These are phyloP conservation scores for Steromphala cineraria DNA, from an alignment of 2,888 invertebrate genomes.

Conservation along the genomic window DNA sequence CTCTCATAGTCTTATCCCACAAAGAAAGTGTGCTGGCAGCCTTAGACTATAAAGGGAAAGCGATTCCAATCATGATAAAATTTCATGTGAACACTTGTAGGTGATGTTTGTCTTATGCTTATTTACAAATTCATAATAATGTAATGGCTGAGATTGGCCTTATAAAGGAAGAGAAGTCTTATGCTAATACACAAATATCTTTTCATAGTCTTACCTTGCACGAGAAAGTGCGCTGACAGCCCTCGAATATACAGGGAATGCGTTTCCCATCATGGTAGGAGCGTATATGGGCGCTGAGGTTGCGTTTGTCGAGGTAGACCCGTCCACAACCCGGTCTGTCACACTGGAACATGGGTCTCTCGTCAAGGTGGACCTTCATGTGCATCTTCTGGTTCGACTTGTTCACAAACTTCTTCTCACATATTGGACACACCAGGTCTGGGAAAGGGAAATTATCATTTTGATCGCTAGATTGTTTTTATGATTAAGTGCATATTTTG, in stretches of 20 bases:
- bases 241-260: constrained; percentile 49
- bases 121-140: too few species aligned
- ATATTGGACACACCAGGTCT: constrained; percentile 48
- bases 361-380: constrained; percentile 41
- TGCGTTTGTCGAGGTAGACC: constrained; percentile 54
- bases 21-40: too few species aligned
- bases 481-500: background rate
- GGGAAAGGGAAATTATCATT: background rate
- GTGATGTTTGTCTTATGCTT: too few species aligned
- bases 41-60: too few species aligned
- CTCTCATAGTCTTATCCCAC: too few species aligned
- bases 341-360: constrained; percentile 49
- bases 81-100: too few species aligned
- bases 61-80: too few species aligned
- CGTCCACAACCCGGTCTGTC: constrained; percentile 56
- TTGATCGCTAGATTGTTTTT: background rate
- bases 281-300: constrained; percentile 56
- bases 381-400: constrained; percentile 53
- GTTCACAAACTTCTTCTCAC: constrained; percentile 50
- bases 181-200: background rate
- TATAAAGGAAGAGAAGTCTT: background rate
- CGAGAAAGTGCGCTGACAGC: constrained; percentile 54
- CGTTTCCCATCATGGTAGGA: constrained; percentile 59
- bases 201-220: constrained; percentile 54
- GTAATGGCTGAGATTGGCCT: too few species aligned